Conservation (phyloP, 2,888 invertebrate genomes). For the Dynastes maya region DNA sequence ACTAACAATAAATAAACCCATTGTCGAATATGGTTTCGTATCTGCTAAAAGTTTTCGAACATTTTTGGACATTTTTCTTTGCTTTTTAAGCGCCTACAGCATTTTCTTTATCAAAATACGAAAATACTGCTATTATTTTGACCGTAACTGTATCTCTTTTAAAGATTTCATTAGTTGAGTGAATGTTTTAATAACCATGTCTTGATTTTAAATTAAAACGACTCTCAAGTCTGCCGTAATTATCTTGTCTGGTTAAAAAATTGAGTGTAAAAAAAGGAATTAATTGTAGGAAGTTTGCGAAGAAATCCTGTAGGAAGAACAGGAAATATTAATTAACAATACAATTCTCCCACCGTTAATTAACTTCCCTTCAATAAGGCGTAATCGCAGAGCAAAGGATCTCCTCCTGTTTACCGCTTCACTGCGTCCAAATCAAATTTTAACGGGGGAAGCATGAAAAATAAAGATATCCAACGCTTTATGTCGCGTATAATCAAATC, state of each 20-base stretch:
- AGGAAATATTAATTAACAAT: conserved; percentile 51
- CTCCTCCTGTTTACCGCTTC: conserved; percentile 45
- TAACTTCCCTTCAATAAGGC: conserved; percentile 51
- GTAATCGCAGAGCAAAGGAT: not conserved
- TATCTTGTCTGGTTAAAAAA: not conserved
- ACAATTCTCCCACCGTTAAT: conserved; percentile 44
- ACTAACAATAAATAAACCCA: too few species aligned
- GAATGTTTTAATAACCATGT: too few species aligned
- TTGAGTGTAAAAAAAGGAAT: not conserved
- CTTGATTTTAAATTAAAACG: too few species aligned
- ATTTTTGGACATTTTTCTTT: too few species aligned
- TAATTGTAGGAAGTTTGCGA: conserved; percentile 17
- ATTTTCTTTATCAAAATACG: too few species aligned
- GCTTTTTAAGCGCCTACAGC: too few species aligned
- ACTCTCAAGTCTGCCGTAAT: too few species aligned
- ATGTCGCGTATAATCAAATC: conserved; percentile 39
- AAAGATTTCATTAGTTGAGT: too few species aligned
- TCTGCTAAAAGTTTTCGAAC: too few species aligned
- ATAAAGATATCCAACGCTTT: conserved; percentile 44
- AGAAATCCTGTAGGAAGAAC: not conserved
- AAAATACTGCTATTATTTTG: too few species aligned
- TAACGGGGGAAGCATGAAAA: conserved; percentile 31
- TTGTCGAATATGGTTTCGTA: too few species aligned
- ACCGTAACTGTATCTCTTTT: too few species aligned
- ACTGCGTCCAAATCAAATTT: conserved; percentile 48